Conservation (phyloP, 2,113 vertebrate genomes). For the Rousettus leschenaultii region DNA sequence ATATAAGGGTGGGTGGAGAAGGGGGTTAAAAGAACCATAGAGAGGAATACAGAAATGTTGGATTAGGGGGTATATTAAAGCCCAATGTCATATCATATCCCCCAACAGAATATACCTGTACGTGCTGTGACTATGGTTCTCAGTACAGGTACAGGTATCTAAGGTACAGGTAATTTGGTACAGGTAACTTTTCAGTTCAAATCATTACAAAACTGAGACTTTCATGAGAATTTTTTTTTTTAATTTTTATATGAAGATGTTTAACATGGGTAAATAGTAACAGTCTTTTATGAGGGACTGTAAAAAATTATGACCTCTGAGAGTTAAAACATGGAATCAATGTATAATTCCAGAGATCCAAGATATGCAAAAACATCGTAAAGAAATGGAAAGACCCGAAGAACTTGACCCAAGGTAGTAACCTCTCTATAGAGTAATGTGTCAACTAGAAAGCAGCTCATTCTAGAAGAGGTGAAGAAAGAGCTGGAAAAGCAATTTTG, state of each 20-base stretch:
- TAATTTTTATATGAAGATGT: neutral
- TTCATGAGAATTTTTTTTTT: neutral
- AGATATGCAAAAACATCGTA: neutral
- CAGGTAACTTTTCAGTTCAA: neutral
- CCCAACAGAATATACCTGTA: rapidly evolving
- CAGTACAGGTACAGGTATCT: neutral
- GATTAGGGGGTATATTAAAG: neutral
- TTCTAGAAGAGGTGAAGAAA: neutral
- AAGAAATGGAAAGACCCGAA: neutral
- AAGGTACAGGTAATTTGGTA: too few relatives aligned
- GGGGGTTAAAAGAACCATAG: neutral
- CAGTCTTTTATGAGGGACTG: neutral
- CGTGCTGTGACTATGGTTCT: neutral
- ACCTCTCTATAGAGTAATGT: neutral
- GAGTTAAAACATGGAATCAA: neutral
- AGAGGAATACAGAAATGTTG: neutral
- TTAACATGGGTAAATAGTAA: neutral
- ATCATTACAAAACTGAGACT: neutral
- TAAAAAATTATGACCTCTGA: neutral
- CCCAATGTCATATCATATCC: neutral
- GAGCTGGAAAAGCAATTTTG: neutral
- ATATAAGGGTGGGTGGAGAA: neutral
- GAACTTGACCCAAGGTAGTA: neutral
- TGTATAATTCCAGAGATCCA: neutral
- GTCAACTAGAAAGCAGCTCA: neutral